phyloP scores from a whole-genome alignment of 2,888 invertebrate genomes.

The Cancer borealis region DNA sequence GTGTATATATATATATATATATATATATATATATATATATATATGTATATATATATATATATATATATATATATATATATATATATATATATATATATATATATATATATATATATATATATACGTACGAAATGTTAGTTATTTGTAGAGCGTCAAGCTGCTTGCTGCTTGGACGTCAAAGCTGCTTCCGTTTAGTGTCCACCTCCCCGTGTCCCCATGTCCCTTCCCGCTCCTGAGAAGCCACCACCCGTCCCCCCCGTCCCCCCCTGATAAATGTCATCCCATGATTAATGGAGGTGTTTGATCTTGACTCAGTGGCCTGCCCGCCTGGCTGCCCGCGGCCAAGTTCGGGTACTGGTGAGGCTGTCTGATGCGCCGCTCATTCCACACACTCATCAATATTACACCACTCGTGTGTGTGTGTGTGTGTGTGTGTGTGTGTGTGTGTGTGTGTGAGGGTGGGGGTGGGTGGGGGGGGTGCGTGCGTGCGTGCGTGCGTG shows the following conservation, averaged over 20 bases:
- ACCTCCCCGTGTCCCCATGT: background rate
- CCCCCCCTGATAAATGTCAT: constrained; percentile 11
- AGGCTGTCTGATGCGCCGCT: background rate
- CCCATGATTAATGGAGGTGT: background rate
- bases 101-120: background rate
- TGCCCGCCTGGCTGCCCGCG: background rate
- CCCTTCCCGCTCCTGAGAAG: background rate
- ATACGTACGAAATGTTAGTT: background rate
- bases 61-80: background rate
- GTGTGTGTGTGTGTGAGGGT: background rate
- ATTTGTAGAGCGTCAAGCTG: background rate
- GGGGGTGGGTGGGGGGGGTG: background rate
- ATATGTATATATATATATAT: background rate
- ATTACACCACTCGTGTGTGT: background rate
- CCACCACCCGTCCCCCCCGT: background rate
- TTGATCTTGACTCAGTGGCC: constrained; percentile 30
- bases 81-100: background rate
- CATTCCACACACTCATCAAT: constrained; percentile 1
- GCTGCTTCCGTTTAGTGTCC: background rate
- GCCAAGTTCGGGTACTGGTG: background rate
- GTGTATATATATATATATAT: too few relatives aligned
- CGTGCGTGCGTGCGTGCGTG: background rate
- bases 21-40: background rate
- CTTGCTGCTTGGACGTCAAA: background rate
- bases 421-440: constrained; percentile 26